Evolutionary conservation across 23 tunicate species (phyloP).

Genomic region (Styela plicata): DNA sequence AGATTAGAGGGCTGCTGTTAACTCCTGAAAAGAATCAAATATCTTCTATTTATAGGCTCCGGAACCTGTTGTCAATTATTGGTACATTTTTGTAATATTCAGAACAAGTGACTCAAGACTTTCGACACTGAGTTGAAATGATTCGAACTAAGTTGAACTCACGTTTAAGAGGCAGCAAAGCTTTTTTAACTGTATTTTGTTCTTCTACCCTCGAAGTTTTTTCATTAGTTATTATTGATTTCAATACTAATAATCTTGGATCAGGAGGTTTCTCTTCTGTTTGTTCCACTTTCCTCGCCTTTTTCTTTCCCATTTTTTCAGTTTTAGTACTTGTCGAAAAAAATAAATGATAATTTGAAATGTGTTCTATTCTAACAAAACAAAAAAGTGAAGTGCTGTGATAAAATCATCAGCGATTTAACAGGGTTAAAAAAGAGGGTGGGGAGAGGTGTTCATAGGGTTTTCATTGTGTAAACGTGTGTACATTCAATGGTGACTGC

Average conservation of each 20-base stretch:
- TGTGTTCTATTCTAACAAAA: no score
- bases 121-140: not conserved
- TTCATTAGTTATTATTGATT: not conserved
- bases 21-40: not conserved
- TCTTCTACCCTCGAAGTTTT: not conserved
- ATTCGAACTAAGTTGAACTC: not conserved
- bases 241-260: not conserved
- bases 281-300: not conserved
- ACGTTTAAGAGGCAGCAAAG: conserved; percentile 18
- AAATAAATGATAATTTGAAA: no score
- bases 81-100: not conserved
- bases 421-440: no score
- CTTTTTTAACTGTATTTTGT: not conserved
- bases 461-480: no score
- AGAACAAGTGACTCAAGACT: not conserved
- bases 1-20: conserved; percentile 22
- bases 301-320: conserved; percentile 2
- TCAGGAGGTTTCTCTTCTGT: not conserved
- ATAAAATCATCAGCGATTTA: no score
- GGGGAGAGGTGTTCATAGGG: no score
- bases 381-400: no score
- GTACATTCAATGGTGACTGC: no score
- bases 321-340: not conserved
- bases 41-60: not conserved
- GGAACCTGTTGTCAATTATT: not conserved